These are phyloP conservation scores for Carollia perspicillata DNA, from an alignment of 2,113 vertebrate genomes.

Conservation along the genomic window DNA sequence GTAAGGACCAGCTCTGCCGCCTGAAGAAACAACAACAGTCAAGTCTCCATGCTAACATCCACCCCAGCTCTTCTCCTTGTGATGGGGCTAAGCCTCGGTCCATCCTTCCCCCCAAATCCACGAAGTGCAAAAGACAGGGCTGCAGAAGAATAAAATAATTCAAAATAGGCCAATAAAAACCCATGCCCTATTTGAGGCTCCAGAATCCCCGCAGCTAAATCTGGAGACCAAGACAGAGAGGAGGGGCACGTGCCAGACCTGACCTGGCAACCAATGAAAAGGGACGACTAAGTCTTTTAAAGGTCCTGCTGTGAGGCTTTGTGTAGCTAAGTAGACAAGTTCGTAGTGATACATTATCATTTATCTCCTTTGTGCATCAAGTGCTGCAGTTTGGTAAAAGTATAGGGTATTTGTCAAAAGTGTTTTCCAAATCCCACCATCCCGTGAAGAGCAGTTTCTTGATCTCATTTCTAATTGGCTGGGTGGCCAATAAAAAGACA, in stretches of 20 bases:
- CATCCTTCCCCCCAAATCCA: background rate
- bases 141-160: background rate
- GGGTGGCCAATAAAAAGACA: background rate
- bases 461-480: constrained; percentile 22
- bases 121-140: background rate
- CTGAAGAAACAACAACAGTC: background rate
- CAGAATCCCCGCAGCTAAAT: background rate
- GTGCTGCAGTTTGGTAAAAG: constrained; percentile 63
- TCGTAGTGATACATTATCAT: constrained; percentile 50
- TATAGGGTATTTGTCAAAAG: constrained; percentile 48
- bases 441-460: background rate
- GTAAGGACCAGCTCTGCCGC: background rate
- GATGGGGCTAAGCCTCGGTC: background rate
- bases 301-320: constrained; percentile 38
- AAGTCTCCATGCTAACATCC: no score
- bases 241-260: background rate
- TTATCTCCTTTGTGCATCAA: constrained; percentile 48
- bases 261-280: constrained; percentile 14
- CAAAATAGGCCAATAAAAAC: constrained; percentile 23
- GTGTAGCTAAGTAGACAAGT: constrained; percentile 56
- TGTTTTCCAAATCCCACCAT: constrained; percentile 22
- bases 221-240: background rate
- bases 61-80: background rate
- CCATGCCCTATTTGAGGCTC: background rate
- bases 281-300: constrained; percentile 12